Base-by-base conservation (phyloP, 2,888 invertebrate species). In the Coremacera marginata region DNA sequence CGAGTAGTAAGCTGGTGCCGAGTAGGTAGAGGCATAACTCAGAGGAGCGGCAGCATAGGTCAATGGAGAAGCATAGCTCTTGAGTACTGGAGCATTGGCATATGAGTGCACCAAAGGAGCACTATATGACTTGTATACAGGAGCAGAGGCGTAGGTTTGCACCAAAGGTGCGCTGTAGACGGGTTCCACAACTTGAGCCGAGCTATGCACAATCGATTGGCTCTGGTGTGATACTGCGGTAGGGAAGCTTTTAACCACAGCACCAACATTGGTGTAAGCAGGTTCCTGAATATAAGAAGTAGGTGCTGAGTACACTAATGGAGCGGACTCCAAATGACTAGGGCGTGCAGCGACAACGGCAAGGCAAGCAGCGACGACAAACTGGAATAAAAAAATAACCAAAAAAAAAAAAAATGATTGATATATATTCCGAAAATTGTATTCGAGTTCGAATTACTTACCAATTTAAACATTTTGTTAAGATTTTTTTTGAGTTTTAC, bases 151-250 rank as follows among this genome's bases (percentile, higher is more conserved):
- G 65, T 84, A 84, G 16, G 82, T 72, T 37, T 77, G 80, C 19
- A 84, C 68, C 5, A 85, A 77, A 2, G 81, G 77, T 25, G 85
- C 81, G 4, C 81, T 82, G 57, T 81, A 82, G 62, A 86, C 82
- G 67, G 83, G 83, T 11, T 71, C 57, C 49, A 88, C 87, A 5
- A 85, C 80, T 71, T 88, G 87, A 16, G 85, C 86, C 14, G 84
- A 83, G 81, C 87, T 88, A 78, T 90, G 91, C 44, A 91, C 88
- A 81, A 91, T 91, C 55, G 91, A 85, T 5, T 91, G 90, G 76
- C 91, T 90, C 83, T 92, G 91, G 75, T 88, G 88, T 34, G 86
- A 86, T 1, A 92, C 90, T 0, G 92, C 90, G 2, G 91, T 91
- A 16, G 92, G 92, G 44, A 91, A 80, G 82, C 87, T 86, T 84